Evolutionary conservation across 2,797 vertebrate species (phyloP).

Genomic region (Periophthalmus magnuspinnatus): DNA sequence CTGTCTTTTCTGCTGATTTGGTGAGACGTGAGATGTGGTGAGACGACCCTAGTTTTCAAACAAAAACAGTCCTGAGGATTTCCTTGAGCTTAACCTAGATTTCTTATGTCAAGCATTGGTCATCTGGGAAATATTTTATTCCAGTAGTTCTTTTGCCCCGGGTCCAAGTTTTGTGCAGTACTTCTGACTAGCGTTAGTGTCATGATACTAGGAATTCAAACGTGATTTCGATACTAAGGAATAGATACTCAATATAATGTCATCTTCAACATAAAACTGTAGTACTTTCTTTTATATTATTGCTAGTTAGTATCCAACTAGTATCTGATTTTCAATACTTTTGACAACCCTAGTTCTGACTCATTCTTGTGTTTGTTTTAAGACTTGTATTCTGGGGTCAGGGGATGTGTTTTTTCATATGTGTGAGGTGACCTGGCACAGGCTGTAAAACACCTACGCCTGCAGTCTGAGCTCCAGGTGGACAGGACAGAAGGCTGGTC

Average conservation of each 20-base stretch:
- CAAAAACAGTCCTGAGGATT: not conserved
- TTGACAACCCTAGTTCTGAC: constrained; percentile 16
- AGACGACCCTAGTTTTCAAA: not conserved
- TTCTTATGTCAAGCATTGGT: constrained; percentile 19
- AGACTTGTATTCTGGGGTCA: constrained; percentile 46
- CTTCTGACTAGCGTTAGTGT: too few species aligned
- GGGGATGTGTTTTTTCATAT: constrained; percentile 30
- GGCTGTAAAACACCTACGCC: constrained; percentile 59
- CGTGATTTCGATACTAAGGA: too few species aligned
- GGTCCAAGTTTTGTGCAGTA: constrained; percentile 26
- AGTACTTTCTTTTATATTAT: too few species aligned
- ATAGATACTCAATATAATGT: too few species aligned
- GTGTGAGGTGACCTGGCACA: constrained; percentile 59
- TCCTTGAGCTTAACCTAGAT: constrained; percentile 6
- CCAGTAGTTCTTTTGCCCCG: constrained; percentile 31
- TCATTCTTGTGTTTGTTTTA: constrained; percentile 38
- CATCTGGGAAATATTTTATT: constrained; percentile 44
- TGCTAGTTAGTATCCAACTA: too few species aligned
- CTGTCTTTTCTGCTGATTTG: constrained; percentile 2
- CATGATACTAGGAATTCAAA: too few species aligned
- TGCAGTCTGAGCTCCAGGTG: constrained; percentile 64
- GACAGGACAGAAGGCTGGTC: constrained; percentile 36
- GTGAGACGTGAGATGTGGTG: not conserved
- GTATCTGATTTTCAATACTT: too few species aligned
- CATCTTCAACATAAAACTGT: too few species aligned